phyloP scores from a whole-genome alignment of 2,888 invertebrate genomes.

The Arrhopalites spinosus region DNA sequence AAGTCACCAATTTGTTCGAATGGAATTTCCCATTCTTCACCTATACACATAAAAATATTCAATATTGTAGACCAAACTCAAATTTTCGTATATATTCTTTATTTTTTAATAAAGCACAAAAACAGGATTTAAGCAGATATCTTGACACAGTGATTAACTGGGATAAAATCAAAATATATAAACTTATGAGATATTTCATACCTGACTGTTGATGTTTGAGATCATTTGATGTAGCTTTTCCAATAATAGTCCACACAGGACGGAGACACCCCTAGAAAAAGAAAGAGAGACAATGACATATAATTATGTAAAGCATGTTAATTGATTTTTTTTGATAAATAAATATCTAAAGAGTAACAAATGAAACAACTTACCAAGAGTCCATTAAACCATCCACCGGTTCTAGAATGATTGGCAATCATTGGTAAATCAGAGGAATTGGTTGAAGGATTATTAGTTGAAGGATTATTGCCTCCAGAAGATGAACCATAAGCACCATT shows the following conservation, averaged over 20 bases:
- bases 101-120: too few species aligned
- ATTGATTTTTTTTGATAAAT: too few species aligned
- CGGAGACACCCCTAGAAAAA: conserved; percentile 84
- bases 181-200: conserved; percentile 55
- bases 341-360: too few species aligned
- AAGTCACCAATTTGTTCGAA: conserved; percentile 88
- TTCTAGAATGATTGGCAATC: conserved; percentile 28
- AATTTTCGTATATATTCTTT: background rate
- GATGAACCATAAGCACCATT: conserved; percentile 8
- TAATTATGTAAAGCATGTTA: too few species aligned
- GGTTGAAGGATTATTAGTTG: background rate
- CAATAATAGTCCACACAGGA: conserved; percentile 84
- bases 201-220: conserved; percentile 68
- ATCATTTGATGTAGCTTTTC: conserved; percentile 74
- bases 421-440: conserved; percentile 1
- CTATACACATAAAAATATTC: conserved; percentile 39
- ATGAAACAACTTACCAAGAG: conserved; percentile 63
- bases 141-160: too few species aligned
- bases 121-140: too few species aligned
- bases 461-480: conserved; percentile 18
- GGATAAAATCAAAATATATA: background rate
- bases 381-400: conserved; percentile 72
- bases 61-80: background rate
- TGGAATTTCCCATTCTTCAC: conserved; percentile 92
- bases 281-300: too few species aligned